These are phyloP conservation scores for Paragorgia papillata DNA, from an alignment of 92 coral and sea anemone species.

Conservation along the genomic window DNA sequence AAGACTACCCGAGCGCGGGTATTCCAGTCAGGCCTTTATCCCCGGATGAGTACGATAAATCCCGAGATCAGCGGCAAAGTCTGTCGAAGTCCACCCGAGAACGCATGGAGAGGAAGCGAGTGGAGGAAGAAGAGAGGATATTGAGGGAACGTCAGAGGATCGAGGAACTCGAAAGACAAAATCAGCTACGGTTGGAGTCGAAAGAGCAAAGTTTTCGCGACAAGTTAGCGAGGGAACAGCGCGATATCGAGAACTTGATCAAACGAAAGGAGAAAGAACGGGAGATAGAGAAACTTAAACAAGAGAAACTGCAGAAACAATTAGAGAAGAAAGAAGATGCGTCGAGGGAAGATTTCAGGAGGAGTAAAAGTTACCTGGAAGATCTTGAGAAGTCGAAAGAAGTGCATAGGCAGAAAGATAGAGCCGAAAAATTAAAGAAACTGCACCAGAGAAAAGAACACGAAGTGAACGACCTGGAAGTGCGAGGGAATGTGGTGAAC, in stretches of 20 bases:
- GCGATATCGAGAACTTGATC: constrained; percentile 80
- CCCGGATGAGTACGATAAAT: constrained; percentile 48
- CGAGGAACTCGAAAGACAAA: constrained; percentile 70
- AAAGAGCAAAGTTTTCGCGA: constrained; percentile 71
- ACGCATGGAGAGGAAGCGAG: constrained; percentile 85
- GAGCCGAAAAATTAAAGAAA: constrained; percentile 53
- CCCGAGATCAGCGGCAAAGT: constrained; percentile 69
- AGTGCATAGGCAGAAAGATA: constrained; percentile 71
- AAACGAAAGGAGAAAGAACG: constrained; percentile 88
- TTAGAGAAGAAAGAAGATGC: constrained; percentile 76
- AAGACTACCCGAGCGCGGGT: not conserved
- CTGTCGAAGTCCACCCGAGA: constrained; percentile 97
- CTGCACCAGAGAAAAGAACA: constrained; percentile 61
- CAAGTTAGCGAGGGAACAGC: constrained; percentile 84
- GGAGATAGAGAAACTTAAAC: constrained; percentile 81
- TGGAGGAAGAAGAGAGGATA: constrained; percentile 78
- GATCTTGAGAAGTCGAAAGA: constrained; percentile 86
- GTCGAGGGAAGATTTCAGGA: constrained; percentile 69
- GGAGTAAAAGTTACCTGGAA: constrained; percentile 80
- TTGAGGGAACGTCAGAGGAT: constrained; percentile 72
- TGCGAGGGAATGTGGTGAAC: constrained; percentile 50
- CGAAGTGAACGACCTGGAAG: constrained; percentile 54
- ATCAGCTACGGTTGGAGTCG: constrained; percentile 61
- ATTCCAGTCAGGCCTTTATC: not conserved
- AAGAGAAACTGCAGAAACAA: constrained; percentile 79